These are phyloP conservation scores for Ctenopoma multispine DNA, from an alignment of 2,797 vertebrate genomes.

Conservation along the genomic window DNA sequence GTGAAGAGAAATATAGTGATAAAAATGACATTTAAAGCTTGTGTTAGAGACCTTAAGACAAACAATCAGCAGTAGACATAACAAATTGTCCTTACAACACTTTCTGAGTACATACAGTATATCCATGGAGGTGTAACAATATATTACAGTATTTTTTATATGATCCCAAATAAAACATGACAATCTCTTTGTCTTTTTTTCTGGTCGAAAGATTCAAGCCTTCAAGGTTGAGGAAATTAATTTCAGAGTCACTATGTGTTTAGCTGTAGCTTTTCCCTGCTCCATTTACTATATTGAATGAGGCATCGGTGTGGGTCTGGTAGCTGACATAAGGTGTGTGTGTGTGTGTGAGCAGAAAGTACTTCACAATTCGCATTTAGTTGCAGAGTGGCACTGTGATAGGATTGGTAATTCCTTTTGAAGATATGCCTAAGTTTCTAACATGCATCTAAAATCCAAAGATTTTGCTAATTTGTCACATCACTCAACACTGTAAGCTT, in stretches of 20 bases:
- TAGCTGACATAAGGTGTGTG: conserved; percentile 43
- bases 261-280: conserved; percentile 61
- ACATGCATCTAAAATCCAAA: conserved; percentile 20
- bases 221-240: conserved; percentile 69
- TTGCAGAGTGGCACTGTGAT: not conserved
- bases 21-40: conserved; percentile 2
- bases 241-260: conserved; percentile 57
- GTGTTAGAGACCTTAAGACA: not conserved
- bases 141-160: conserved; percentile 39
- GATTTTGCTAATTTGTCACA: conserved; percentile 49
- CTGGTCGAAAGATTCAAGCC: conserved; percentile 32
- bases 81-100: conserved; percentile 15
- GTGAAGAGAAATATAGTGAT: not conserved
- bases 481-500: conserved; percentile 28
- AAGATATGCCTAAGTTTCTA: conserved; percentile 16
- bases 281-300: conserved; percentile 66
- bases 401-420: conserved; percentile 5
- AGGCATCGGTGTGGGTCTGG: conserved; percentile 51
- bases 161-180: conserved; percentile 57
- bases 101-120: not conserved
- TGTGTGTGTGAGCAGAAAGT: conserved; percentile 28
- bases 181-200: conserved; percentile 45
- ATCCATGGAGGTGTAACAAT: conserved; percentile 19
- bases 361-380: conserved; percentile 9
- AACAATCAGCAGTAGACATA: conserved; percentile 15